A percentile compares a stretch with the other conserved stretches of the same genome.
Conservation (phyloP, 1,140 invertebrate genomes). For the Medauroidea extradentata region DNA sequence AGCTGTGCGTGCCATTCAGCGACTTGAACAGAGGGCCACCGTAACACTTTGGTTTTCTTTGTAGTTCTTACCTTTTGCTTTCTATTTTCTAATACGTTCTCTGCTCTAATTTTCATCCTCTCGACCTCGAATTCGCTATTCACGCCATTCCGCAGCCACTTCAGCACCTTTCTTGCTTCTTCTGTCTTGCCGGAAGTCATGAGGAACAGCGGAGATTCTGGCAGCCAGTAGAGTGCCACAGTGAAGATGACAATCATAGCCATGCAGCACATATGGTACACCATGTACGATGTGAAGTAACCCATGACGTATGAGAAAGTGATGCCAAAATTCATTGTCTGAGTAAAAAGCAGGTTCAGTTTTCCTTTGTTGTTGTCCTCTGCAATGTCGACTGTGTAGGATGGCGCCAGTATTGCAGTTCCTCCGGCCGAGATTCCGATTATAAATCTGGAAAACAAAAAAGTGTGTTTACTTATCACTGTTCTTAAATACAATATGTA, state of each 20-base stretch:
- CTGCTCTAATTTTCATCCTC: not conserved
- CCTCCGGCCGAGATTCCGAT: conserved; percentile 56
- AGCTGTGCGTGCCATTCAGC: too few relatives aligned
- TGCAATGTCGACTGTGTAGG: conserved; percentile 53
- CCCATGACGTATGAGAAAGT: conserved; percentile 44
- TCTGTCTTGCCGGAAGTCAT: too few relatives aligned
- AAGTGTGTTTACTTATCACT: too few relatives aligned
- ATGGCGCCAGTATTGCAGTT: conserved; percentile 52
- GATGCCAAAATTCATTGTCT: conserved; percentile 60
- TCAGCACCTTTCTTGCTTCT: too few relatives aligned
- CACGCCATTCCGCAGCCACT: too few relatives aligned
- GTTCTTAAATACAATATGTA: too few relatives aligned
- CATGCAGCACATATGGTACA: conserved; percentile 37
- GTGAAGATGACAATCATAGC: conserved; percentile 38
- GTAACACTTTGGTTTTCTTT: too few relatives aligned
- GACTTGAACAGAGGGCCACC: too few relatives aligned
- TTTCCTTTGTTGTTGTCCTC: conserved; percentile 51
- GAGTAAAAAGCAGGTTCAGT: conserved; percentile 59
- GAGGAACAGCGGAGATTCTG: conserved; percentile 44
- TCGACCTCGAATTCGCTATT: too few relatives aligned
- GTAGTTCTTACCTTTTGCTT: too few relatives aligned
- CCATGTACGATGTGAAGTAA: not conserved
- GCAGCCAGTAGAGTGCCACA: conserved; percentile 38
- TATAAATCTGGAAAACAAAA: conserved; percentile 41
- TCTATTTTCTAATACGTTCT: not conserved